phyloP scores from a whole-genome alignment of 2,797 vertebrate genomes.

The Anisognathus igniventris region DNA sequence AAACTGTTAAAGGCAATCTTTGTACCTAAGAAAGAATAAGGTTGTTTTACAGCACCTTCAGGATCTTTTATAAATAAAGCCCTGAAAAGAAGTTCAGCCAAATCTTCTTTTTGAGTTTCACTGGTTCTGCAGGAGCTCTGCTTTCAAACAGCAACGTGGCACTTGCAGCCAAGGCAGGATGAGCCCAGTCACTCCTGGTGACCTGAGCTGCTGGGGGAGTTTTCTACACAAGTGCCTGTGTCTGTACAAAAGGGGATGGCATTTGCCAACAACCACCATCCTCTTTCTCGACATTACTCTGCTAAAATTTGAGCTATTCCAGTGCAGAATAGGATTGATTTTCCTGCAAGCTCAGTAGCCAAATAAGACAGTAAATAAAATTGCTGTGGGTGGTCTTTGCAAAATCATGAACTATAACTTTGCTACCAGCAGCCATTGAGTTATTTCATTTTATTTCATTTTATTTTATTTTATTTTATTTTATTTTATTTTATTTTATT shows the following conservation, averaged over 20 bases:
- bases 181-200: background rate
- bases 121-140: background rate
- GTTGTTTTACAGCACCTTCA: background rate
- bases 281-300: accelerated
- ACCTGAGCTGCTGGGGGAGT: background rate
- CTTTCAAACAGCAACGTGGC: background rate
- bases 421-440: background rate
- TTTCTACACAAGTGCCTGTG: background rate
- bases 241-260: accelerated
- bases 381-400: background rate
- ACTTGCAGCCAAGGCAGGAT: background rate
- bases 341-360: background rate
- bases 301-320: background rate
- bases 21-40: background rate
- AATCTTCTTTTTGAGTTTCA: background rate
- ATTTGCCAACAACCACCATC: background rate
- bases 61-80: background rate
- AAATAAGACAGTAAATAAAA: background rate
- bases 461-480: no score
- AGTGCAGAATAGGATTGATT: background rate
- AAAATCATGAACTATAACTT: background rate
- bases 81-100: background rate
- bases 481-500: no score
- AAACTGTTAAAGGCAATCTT: background rate
- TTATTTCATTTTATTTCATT: no score